Evolutionary conservation across 2,113 vertebrate species (phyloP).

Genomic region (Trinectes maculatus): DNA sequence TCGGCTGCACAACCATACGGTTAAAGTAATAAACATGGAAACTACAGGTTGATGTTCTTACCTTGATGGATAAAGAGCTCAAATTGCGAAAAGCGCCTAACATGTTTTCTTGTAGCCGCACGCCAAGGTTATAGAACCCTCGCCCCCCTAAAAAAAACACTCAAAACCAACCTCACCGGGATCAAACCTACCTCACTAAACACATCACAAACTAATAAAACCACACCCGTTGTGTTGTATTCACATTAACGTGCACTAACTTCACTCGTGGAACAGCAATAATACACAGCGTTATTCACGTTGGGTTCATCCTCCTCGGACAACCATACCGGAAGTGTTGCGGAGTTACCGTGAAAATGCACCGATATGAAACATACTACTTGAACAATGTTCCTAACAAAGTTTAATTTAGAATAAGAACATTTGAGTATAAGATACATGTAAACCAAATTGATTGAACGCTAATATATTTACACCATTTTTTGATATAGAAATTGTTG

Average conservation of each 20-base stretch:
- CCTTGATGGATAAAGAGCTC: constrained; percentile 41
- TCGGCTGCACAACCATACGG: too few species aligned
- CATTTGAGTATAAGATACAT: too few species aligned
- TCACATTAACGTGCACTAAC: not conserved
- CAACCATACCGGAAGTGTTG: constrained; percentile 27
- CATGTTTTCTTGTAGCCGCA: constrained; percentile 44
- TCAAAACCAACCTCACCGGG: not conserved
- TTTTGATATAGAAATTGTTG: too few species aligned
- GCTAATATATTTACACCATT: too few species aligned
- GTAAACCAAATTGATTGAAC: too few species aligned
- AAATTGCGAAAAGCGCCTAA: constrained; percentile 37
- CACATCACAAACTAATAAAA: not conserved
- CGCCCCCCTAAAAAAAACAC: too few species aligned
- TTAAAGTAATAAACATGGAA: too few species aligned
- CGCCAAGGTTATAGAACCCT: constrained; percentile 68
- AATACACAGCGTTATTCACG: not conserved
- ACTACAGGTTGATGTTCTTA: constrained; percentile 21
- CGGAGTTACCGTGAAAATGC: constrained; percentile 25
- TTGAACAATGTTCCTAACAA: not conserved
- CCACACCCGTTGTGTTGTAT: fast-evolving
- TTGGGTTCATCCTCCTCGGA: not conserved
- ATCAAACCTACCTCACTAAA: not conserved
- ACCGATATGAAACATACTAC: constrained; percentile 4
- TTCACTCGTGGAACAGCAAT: fast-evolving
- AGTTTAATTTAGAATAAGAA: too few species aligned